phyloP scores from a whole-genome alignment of 37 sponge, comb jelly and placozoan species.

The Halisarca cf. caerulea region DNA sequence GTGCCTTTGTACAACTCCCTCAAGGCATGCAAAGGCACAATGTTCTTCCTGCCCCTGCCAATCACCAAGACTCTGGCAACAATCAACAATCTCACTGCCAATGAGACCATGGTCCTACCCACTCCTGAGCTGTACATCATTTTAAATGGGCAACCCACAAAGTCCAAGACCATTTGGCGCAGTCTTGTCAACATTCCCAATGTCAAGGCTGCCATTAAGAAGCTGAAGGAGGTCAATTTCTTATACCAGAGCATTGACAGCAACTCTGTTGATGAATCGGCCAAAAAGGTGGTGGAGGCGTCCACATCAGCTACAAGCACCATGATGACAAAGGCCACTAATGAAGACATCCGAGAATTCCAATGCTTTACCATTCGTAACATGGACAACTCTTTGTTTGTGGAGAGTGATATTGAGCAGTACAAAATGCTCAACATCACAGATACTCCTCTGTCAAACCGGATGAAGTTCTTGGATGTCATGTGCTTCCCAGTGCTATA shows the following conservation, averaged over 20 bases:
- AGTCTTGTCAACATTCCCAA: background rate
- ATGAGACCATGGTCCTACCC: background rate
- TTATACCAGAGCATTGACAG: background rate
- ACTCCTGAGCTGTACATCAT: background rate
- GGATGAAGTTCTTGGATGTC: slow-evolving; percentile 29
- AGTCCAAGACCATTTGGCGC: background rate
- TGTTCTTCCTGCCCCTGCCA: slow-evolving; percentile 48
- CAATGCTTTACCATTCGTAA: background rate
- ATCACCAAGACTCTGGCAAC: slow-evolving; percentile 51
- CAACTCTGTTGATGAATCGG: background rate
- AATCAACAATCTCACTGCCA: slow-evolving; percentile 4
- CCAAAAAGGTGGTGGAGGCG: slow-evolving; percentile 35
- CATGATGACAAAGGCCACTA: background rate
- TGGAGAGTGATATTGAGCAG: background rate
- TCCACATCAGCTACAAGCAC: slow-evolving; percentile 18
- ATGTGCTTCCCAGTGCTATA: slow-evolving; percentile 50
- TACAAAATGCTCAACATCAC: slow-evolving; percentile 14
- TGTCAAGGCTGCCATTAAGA: background rate
- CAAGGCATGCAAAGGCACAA: slow-evolving; percentile 33
- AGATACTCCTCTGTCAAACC: background rate
- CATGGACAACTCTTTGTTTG: background rate
- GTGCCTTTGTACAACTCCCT: slow-evolving; percentile 51
- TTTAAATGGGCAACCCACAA: background rate
- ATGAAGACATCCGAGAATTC: background rate
- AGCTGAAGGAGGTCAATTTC: background rate